Evolutionary conservation across 2,113 vertebrate species (phyloP).

Genomic region (Microtus ochrogaster): DNA sequence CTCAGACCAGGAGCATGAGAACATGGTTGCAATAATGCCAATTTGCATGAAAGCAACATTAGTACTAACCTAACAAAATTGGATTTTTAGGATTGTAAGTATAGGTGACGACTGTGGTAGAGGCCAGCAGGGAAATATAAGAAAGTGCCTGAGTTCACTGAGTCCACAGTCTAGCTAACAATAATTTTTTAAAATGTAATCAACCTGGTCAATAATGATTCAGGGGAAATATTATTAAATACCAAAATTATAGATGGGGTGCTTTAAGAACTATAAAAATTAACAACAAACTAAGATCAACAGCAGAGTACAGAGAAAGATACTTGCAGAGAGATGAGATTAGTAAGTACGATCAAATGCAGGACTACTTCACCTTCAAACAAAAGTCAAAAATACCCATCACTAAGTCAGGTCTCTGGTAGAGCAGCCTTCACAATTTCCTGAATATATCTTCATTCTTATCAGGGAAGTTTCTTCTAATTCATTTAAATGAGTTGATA

Average conservation of each 20-base stretch:
- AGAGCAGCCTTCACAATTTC: background rate
- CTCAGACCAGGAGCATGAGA: background rate
- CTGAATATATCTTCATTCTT: background rate
- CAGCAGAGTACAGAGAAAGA: background rate
- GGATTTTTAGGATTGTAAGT: background rate
- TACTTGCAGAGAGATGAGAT: background rate
- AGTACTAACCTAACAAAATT: background rate
- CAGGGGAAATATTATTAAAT: background rate
- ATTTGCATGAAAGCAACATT: background rate
- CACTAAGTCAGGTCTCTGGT: background rate
- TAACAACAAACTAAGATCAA: background rate
- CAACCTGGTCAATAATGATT: background rate
- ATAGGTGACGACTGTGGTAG: background rate
- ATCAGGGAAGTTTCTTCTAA: background rate
- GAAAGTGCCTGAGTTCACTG: background rate
- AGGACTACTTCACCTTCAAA: background rate
- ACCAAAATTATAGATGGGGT: background rate
- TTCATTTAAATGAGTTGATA: background rate
- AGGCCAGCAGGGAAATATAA: background rate
- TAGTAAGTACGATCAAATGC: background rate
- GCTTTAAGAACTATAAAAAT: background rate
- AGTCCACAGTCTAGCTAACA: background rate
- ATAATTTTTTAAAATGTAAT: background rate
- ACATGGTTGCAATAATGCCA: background rate
- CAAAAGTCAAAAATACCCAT: background rate